Percentiles rank a stretch among this genome's conserved stretches.
Evolutionary conservation across 30 jellyfish, hydroid and myxozoan genomes (phyloP).

Genomic region (Aurelia aurita): DNA sequence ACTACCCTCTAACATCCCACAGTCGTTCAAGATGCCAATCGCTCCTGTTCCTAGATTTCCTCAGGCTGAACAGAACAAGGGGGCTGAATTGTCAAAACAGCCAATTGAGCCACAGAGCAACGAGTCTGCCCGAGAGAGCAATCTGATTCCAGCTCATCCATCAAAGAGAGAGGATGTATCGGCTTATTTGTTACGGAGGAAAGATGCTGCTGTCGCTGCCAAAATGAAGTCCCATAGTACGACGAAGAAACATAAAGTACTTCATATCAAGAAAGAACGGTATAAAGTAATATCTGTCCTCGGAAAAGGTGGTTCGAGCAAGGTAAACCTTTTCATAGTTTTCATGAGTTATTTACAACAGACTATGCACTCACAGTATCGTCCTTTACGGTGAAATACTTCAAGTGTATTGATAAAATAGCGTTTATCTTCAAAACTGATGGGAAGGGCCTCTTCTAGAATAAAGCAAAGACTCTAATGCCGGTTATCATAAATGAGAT

Average conservation of each 20-base stretch:
- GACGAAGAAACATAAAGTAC: slow-evolving; percentile 46
- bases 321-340: slow-evolving; percentile 29
- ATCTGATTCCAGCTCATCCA: not conserved
- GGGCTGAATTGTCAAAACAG: not conserved
- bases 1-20: not conserved
- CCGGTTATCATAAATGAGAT: too few species aligned
- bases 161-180: slow-evolving; percentile 4
- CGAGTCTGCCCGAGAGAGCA: not conserved
- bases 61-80: not conserved
- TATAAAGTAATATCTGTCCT: slow-evolving; percentile 59
- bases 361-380: too few species aligned
- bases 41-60: slow-evolving; percentile 20
- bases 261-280: slow-evolving; percentile 64
- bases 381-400: too few species aligned
- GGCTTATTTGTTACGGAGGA: slow-evolving; percentile 16
- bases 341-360: too few species aligned
- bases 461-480: too few species aligned
- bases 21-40: slow-evolving; percentile 28
- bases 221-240: slow-evolving; percentile 17
- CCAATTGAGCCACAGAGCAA: not conserved
- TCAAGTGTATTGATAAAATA: too few species aligned
- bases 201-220: slow-evolving; percentile 13
- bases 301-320: slow-evolving; percentile 93
- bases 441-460: too few species aligned
- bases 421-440: too few species aligned